Percentiles rank a stretch among this genome's conserved stretches.
These are phyloP conservation scores for Cacoxenus indagator DNA, from an alignment of 2,888 invertebrate genomes.

Conservation along the genomic window DNA sequence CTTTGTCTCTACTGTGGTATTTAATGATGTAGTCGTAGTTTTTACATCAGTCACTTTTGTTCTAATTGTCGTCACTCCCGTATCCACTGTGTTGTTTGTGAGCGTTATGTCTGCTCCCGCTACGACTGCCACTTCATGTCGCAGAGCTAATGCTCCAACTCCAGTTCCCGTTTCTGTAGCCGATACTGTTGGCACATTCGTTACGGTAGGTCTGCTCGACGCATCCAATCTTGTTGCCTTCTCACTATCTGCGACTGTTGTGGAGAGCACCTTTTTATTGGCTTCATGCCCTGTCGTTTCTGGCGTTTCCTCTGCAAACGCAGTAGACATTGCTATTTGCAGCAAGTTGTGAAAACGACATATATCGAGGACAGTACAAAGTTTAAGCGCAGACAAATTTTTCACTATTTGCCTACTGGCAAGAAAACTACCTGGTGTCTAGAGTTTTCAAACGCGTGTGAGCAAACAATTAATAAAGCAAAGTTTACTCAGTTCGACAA, in stretches of 20 bases:
- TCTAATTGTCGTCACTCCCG: too few relatives aligned
- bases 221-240: neutral
- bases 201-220: conserved; percentile 6
- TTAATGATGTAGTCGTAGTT: too few relatives aligned
- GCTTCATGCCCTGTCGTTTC: conserved; percentile 18
- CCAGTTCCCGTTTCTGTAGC: conserved; percentile 22
- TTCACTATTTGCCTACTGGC: too few relatives aligned
- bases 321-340: conserved; percentile 59
- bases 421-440: too few relatives aligned
- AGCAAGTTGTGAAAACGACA: conserved; percentile 48
- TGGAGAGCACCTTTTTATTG: neutral
- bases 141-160: conserved; percentile 17
- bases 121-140: conserved; percentile 21
- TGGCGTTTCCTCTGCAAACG: conserved; percentile 41
- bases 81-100: too few relatives aligned
- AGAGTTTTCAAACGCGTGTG: too few relatives aligned
- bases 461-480: too few relatives aligned
- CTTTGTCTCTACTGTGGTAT: too few relatives aligned
- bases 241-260: conserved; percentile 1
- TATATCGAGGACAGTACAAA: conserved; percentile 35
- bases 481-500: too few relatives aligned
- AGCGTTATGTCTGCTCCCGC: too few relatives aligned
- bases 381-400: conserved; percentile 4
- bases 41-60: too few relatives aligned
- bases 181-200: conserved; percentile 16